phyloP scores from a whole-genome alignment of 2,888 invertebrate species.

The Chymomyza fuscimana region DNA sequence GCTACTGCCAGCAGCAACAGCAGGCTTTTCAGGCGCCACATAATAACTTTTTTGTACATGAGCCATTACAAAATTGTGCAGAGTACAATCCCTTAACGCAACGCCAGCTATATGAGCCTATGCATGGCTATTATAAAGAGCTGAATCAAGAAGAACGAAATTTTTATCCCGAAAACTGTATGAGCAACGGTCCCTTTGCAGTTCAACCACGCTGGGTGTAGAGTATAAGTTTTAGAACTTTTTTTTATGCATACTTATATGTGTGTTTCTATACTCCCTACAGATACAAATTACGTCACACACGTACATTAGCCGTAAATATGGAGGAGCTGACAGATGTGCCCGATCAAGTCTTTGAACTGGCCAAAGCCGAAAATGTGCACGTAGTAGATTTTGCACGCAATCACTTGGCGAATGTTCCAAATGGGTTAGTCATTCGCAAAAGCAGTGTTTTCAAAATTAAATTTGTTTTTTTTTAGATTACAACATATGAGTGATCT shows the following conservation, averaged over 20 bases:
- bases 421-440: slow-evolving; percentile 82
- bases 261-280: neutral
- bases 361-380: slow-evolving; percentile 87
- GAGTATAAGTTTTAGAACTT: slow-evolving; percentile 46
- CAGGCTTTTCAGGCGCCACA: neutral
- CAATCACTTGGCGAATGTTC: slow-evolving; percentile 86
- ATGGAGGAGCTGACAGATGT: slow-evolving; percentile 83
- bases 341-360: slow-evolving; percentile 86
- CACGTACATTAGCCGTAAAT: slow-evolving; percentile 78
- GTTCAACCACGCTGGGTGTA: slow-evolving; percentile 60
- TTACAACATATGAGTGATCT: slow-evolving; percentile 81
- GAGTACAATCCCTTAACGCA: slow-evolving; percentile 12
- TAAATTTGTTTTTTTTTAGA: slow-evolving; percentile 69
- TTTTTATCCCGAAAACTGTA: neutral
- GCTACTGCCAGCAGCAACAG: slow-evolving; percentile 23
- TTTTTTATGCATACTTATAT: slow-evolving; percentile 14
- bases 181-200: slow-evolving; percentile 6
- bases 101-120: slow-evolving; percentile 7
- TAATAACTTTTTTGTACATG: neutral
- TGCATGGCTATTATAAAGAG: neutral
- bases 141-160: slow-evolving; percentile 1
- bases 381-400: slow-evolving; percentile 89
- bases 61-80: slow-evolving; percentile 1
- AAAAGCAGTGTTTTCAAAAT: neutral
- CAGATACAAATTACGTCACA: slow-evolving; percentile 82